A percentile compares a stretch with the other conserved stretches of the same genome.
Conservation (phyloP, 1,140 invertebrate species). For the Drosophila willistoni region DNA sequence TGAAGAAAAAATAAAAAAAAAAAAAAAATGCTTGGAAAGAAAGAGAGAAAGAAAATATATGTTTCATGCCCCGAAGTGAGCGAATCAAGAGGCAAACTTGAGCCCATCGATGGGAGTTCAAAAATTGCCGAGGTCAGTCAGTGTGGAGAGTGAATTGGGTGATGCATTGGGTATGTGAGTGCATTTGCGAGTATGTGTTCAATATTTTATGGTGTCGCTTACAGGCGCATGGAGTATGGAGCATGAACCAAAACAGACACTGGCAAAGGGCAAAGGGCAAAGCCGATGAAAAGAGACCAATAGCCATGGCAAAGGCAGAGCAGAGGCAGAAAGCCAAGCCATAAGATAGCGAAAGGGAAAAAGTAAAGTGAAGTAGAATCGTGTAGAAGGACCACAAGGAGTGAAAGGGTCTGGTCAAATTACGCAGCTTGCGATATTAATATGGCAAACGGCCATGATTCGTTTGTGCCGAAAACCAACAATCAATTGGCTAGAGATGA, state of each 20-base stretch:
- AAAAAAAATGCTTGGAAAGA: slow-evolving; percentile 20
- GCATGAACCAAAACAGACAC: neutral
- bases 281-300: neutral
- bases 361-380: neutral
- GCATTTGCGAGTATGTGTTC: slow-evolving; percentile 48
- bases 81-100: slow-evolving; percentile 11
- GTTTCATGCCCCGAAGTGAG: slow-evolving; percentile 7
- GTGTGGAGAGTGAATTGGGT: slow-evolving; percentile 18
- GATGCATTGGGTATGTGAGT: slow-evolving; percentile 40
- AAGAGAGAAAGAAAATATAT: slow-evolving; percentile 6
- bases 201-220: slow-evolving; percentile 80
- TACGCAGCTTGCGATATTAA: slow-evolving; percentile 59
- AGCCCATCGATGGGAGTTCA: slow-evolving; percentile 44
- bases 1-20: slow-evolving; percentile 55
- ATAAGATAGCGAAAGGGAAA: neutral
- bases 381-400: neutral
- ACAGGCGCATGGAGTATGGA: slow-evolving; percentile 47
- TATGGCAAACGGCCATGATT: slow-evolving; percentile 46
- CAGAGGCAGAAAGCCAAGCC: neutral
- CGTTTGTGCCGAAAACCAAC: neutral
- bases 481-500: neutral
- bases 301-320: neutral
- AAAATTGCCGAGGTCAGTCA: slow-evolving; percentile 60
- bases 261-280: neutral
- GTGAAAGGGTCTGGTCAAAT: slow-evolving; percentile 43